These are phyloP conservation scores for Talpa occidentalis DNA, from an alignment of 2,113 vertebrate species.

Conservation along the genomic window DNA sequence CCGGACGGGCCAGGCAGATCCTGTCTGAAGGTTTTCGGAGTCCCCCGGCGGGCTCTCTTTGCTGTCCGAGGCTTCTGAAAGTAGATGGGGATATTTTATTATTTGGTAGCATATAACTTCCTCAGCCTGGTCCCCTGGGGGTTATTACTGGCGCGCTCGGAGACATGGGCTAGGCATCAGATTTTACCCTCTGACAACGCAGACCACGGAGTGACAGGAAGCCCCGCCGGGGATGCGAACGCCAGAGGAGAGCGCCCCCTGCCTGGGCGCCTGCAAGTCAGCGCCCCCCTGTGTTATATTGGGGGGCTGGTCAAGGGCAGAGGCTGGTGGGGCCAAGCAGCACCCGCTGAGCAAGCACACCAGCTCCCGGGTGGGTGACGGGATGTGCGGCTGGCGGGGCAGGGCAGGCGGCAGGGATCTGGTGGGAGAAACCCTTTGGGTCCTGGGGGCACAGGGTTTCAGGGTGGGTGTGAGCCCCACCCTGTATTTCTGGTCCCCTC, in stretches of 20 bases:
- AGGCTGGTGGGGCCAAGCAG: background rate
- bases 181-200: background rate
- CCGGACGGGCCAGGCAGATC: background rate
- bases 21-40: constrained; percentile 36
- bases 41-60: background rate
- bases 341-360: fast-evolving
- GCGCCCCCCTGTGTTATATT: fast-evolving
- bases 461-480: background rate
- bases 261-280: fast-evolving
- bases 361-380: fast-evolving
- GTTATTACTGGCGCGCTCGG: background rate
- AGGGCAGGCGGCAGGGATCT: fast-evolving
- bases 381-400: background rate
- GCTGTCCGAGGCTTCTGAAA: background rate
- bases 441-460: too few relatives aligned
- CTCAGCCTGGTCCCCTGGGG: background rate
- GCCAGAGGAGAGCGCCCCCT: fast-evolving
- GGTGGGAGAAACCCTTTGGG: background rate
- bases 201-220: background rate
- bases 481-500: background rate
- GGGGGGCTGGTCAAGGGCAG: background rate
- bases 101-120: constrained; percentile 48
- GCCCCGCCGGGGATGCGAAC: fast-evolving
- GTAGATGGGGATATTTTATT: constrained; percentile 49
- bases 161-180: background rate